Conservation (phyloP, 2,888 invertebrate genomes). For the Sminthurinus aureus region DNA sequence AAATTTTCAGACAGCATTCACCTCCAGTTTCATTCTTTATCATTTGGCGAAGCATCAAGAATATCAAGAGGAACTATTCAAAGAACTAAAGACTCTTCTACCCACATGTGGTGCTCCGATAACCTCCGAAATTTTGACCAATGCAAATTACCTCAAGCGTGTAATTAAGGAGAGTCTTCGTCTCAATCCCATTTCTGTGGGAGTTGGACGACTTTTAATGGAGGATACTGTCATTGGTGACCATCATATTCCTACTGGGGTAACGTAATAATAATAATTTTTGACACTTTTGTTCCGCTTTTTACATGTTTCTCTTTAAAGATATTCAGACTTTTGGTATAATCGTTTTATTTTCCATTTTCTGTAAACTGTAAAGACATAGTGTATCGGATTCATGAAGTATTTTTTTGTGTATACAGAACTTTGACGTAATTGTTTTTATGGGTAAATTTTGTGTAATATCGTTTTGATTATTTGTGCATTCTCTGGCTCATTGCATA, state of each 20-base stretch:
- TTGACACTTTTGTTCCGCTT: too few relatives aligned
- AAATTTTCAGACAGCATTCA: constrained; percentile 74
- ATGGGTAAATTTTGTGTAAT: too few relatives aligned
- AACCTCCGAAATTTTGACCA: constrained; percentile 68
- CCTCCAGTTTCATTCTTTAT: constrained; percentile 79
- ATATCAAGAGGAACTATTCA: constrained; percentile 73
- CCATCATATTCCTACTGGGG: constrained; percentile 78
- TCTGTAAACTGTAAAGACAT: too few relatives aligned
- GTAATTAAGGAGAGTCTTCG: constrained; percentile 85
- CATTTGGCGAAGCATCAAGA: constrained; percentile 76
- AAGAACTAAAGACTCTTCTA: constrained; percentile 71
- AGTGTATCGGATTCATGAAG: too few relatives aligned
- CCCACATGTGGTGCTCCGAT: constrained; percentile 62
- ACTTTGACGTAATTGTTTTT: too few relatives aligned
- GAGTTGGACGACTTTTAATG: constrained; percentile 78
- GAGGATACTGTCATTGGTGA: constrained; percentile 75
- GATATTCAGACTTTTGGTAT: too few relatives aligned
- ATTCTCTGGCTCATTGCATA: too few relatives aligned
- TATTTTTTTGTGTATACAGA: too few relatives aligned
- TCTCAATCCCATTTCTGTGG: constrained; percentile 83
- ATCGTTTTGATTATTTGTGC: too few relatives aligned
- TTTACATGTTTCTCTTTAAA: too few relatives aligned
- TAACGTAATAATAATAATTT: constrained; percentile 63
- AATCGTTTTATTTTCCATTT: too few relatives aligned
- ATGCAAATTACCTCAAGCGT: constrained; percentile 78